Evolutionary conservation across 2,888 invertebrate genomes (phyloP), one percentile per base, ranked within the genome.

Genomic region (Azorinus chamasolen): DNA sequence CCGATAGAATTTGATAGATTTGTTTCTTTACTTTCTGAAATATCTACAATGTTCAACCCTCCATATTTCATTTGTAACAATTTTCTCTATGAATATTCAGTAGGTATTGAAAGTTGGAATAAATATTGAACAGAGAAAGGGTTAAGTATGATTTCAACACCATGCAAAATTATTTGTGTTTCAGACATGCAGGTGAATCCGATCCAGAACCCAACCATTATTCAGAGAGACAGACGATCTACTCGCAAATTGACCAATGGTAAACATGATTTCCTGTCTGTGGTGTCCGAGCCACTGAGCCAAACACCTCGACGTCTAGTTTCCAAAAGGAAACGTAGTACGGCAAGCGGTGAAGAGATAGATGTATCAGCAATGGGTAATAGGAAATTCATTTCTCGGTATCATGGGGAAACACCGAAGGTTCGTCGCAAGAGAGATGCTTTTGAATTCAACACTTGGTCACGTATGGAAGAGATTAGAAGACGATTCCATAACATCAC

Each of bases 171-270:
- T n/a, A 20, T 20, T 37, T 39, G n/a, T 58, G 16, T 57, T 69
- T 1, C 84, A 89, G 89, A 88, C 70, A 86, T 84, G n/a, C 82
- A 75, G 58, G 88, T 89, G 16, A 85, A 84, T 16, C 89, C 90
- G 2, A 87, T 87, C 69, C 83, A 86, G 61, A 86, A 83, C 66
- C 90, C 90, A 0, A 75, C 69, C 22, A 83, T 88, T 76, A 87
- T 88, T 4, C 71, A 79, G n/a, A 72, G 88, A 43, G 63, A 76
- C 22, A 87, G 83, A 72, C 79, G 87, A 22, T 81, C 81, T 2
- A 81, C 78, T 2, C 20, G 22, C 4, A 27, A 72, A 5, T 24
- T n/a, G 8, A 69, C 69, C 24, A 69, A 25, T 14, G 61, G 45
- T 45, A 78, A 61, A 45, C 53, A 68, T 24, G 53, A 62, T 18